A percentile compares a stretch with the other conserved stretches of the same genome.
These are phyloP conservation scores for Drosophila fungiperda DNA, from an alignment of 2,888 invertebrate genomes.

Conservation along the genomic window DNA sequence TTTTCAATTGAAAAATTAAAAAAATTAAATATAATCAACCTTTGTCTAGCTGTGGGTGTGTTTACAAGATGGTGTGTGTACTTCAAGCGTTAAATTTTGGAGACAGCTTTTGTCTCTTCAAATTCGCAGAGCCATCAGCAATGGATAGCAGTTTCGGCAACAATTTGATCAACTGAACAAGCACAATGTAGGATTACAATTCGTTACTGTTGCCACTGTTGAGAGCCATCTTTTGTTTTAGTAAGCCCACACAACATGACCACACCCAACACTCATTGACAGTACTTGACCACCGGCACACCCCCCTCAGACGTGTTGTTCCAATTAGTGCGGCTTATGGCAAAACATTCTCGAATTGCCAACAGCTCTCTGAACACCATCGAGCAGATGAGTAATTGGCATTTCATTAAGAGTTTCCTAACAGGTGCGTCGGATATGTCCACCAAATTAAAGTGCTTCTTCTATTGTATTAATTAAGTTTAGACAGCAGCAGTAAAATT, in stretches of 20 bases:
- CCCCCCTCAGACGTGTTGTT: not conserved
- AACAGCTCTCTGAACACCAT: not conserved
- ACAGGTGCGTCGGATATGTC: not conserved
- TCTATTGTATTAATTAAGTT: not conserved
- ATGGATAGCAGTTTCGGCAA: not conserved
- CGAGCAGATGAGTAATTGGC: not conserved
- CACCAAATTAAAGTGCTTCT: not conserved
- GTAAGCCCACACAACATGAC: not conserved
- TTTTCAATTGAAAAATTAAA: not conserved
- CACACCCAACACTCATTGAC: not conserved
- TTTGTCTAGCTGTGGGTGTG: too few relatives aligned
- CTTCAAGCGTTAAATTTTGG: not conserved
- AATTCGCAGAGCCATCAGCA: not conserved
- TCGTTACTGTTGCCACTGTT: not conserved
- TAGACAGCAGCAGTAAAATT: not conserved
- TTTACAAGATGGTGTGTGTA: not conserved
- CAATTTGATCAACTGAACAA: not conserved
- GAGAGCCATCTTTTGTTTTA: constrained; percentile 10
- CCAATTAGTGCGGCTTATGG: constrained; percentile 15
- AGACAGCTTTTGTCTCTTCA: not conserved
- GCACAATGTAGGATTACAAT: constrained; percentile 7
- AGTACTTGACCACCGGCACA: not conserved
- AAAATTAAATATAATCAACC: not conserved
- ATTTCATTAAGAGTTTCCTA: not conserved
- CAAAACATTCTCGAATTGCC: not conserved